Conservation (phyloP, 35 echinoderm and acorn worm genomes). For the Anneissia japonica region DNA sequence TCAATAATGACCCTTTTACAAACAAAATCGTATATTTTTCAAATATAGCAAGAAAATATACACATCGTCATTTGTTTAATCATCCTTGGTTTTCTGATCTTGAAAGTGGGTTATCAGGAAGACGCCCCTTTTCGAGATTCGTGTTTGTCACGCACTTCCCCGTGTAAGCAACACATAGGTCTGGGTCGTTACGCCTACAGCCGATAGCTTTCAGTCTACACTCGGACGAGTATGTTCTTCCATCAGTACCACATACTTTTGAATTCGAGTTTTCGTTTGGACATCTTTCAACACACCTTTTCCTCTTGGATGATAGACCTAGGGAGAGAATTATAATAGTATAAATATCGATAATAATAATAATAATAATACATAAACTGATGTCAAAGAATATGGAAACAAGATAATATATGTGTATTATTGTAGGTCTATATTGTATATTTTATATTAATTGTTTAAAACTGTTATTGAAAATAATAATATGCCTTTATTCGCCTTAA, state of each 20-base stretch:
- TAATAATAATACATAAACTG: not conserved
- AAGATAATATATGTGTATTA: too few relatives aligned
- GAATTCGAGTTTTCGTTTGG: not conserved
- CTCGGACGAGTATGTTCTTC: not conserved
- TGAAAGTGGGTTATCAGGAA: too few relatives aligned
- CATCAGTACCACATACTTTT: not conserved
- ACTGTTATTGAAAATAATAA: too few relatives aligned
- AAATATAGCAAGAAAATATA: too few relatives aligned
- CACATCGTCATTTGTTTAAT: too few relatives aligned
- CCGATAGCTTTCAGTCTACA: not conserved
- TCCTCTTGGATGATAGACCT: not conserved
- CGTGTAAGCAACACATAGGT: not conserved
- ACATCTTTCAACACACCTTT: not conserved
- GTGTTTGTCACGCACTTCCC: not conserved
- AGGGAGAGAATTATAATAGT: not conserved
- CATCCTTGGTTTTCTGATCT: not conserved
- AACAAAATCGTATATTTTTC: too few relatives aligned
- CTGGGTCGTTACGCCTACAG: not conserved
- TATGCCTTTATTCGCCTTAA: too few relatives aligned
- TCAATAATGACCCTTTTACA: too few relatives aligned
- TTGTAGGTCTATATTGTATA: too few relatives aligned
- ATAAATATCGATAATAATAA: not conserved
- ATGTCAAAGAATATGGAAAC: too few relatives aligned
- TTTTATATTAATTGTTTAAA: too few relatives aligned
- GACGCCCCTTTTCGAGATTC: not conserved